phyloP scores from a whole-genome alignment of 2,797 vertebrate genomes.

The Eospalax fontanierii region DNA sequence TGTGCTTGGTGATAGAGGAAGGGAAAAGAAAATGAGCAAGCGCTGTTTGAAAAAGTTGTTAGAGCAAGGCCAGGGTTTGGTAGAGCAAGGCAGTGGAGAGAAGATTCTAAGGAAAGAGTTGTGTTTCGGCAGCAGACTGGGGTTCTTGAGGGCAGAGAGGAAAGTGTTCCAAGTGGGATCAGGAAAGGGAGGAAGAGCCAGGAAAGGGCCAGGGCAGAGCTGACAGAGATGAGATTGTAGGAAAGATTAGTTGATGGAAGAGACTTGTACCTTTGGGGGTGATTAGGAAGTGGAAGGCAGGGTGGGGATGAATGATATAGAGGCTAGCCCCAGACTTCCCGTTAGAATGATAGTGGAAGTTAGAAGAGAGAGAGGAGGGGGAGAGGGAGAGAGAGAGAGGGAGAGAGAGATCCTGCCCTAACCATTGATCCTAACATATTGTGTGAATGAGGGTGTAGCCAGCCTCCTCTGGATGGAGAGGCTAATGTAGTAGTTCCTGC shows the following conservation, averaged over 20 bases:
- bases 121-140: constrained; percentile 55
- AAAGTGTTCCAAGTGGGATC: constrained; percentile 59
- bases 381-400: too few species aligned
- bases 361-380: too few species aligned
- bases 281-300: constrained; percentile 61
- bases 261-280: constrained; percentile 60
- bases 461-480: constrained; percentile 2
- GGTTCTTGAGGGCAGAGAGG: constrained; percentile 49
- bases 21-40: constrained; percentile 29
- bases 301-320: background rate
- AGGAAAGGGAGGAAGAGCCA: constrained; percentile 64
- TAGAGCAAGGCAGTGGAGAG: constrained; percentile 6
- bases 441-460: background rate
- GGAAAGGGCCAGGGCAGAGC: background rate
- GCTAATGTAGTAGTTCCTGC: constrained; percentile 30
- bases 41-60: constrained; percentile 21
- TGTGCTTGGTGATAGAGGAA: background rate
- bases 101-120: constrained; percentile 30
- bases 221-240: constrained; percentile 58
- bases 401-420: background rate
- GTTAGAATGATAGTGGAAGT: constrained; percentile 61
- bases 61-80: constrained; percentile 22
- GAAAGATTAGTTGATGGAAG: constrained; percentile 48
- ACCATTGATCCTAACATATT: background rate
- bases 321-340: constrained; percentile 65